Conservation (phyloP, 2,888 invertebrate species). For the Halocaridina rubra region DNA sequence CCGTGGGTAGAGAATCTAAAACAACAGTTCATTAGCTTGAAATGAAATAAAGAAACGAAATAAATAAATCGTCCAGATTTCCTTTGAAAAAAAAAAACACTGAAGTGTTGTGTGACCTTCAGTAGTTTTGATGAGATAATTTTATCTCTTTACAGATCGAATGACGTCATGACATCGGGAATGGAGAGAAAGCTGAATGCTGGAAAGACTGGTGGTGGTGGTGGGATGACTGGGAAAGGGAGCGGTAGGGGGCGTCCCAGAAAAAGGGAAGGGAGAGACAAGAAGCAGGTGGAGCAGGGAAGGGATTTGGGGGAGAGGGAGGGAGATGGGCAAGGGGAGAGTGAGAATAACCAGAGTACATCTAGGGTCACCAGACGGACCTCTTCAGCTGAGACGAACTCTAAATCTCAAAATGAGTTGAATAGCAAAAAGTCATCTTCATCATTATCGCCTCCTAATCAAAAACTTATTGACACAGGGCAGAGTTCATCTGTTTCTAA, state of each 20-base stretch:
- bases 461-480: neutral
- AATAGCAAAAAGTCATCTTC: neutral
- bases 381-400: neutral
- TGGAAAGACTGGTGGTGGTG: conserved; percentile 50
- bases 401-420: neutral
- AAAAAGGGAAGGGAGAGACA: conserved; percentile 45
- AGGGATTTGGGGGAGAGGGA: conserved; percentile 12
- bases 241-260: conserved; percentile 53
- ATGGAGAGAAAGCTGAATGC: conserved; percentile 56
- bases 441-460: too few relatives aligned
- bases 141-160: conserved; percentile 55
- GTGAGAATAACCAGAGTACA: conserved; percentile 8
- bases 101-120: conserved; percentile 26
- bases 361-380: conserved; percentile 21
- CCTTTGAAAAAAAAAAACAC: neutral
- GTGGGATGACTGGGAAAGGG: conserved; percentile 44
- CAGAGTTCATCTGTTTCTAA: neutral
- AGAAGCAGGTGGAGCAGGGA: conserved; percentile 30
- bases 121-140: conserved; percentile 47
- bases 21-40: too few relatives aligned
- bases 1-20: too few relatives aligned
- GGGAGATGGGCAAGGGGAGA: conserved; percentile 18
- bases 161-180: conserved; percentile 55
- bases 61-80: too few relatives aligned
- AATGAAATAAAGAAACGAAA: too few relatives aligned